Evolutionary conservation across 2,797 vertebrate genomes (phyloP), one percentile per base, ranked within the genome.

Genomic region (Microchirus variegatus): DNA sequence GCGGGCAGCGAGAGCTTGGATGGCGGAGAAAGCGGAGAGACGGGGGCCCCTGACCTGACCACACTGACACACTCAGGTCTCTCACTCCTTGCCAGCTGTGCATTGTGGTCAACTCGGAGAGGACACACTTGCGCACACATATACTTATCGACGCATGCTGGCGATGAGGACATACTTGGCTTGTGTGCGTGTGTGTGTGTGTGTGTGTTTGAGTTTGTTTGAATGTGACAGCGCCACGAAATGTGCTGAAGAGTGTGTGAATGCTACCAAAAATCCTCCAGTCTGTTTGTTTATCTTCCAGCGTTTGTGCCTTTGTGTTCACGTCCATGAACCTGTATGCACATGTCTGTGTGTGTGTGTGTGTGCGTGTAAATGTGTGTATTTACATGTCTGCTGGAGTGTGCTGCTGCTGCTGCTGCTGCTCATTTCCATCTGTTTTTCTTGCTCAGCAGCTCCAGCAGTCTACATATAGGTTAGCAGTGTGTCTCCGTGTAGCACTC

Each of bases 141-240:
- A 89, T 87, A 90, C 77, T 91, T 91, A 90, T 89, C 81, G 86
- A 85, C 81, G 76, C 87, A 87, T 77, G 83, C 81, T 78, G 81
- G 66, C 45, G 84, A 93, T 93, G 91, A 92, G 90, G 82, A 90
- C 91, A 92, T 91, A 90, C 84, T 93, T 92, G 90, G 91, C 90
- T 59, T 70, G 61, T 82, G 68, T 52, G 53, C 67, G 40, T 56
- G 49, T 44, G 45, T 47, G 67, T 45, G 67, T 75, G 67, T 75
- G 70, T 67, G 58, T 58, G 56, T 66, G 52, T 56, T 57, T 79
- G 69, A 59, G 77, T 62, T 41, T 11, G 60, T 74, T 70, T 77
- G 72, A 70, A 73, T 77, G 74, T 78, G 69, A 81, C 78, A 73
- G 72, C 62, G 60, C 69, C 65, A 59, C 75, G 80, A 71, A 78